phyloP scores from a whole-genome alignment of 2,888 invertebrate species.

The Rugalucina vietnamica region DNA sequence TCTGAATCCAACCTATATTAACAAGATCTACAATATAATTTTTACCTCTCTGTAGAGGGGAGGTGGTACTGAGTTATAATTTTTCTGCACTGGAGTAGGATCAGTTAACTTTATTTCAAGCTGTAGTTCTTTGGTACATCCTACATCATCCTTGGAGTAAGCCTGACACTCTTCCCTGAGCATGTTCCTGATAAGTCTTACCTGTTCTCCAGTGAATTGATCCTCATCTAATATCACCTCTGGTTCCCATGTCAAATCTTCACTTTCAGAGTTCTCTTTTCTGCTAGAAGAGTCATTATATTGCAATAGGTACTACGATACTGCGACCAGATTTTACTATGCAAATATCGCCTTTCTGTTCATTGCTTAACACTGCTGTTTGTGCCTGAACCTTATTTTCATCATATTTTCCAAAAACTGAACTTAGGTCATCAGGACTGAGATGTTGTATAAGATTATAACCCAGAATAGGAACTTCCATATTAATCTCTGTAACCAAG shows the following conservation, averaged over 20 bases:
- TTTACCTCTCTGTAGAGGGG: slow-evolving; percentile 61
- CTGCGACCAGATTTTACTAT: not conserved
- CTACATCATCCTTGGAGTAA: slow-evolving; percentile 57
- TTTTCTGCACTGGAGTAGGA: slow-evolving; percentile 42
- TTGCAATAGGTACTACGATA: not conserved
- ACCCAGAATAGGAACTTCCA: slow-evolving; percentile 27
- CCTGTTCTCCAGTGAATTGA: slow-evolving; percentile 19
- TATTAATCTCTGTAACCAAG: slow-evolving; percentile 11
- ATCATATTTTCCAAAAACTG: slow-evolving; percentile 8
- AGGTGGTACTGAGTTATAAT: slow-evolving; percentile 55
- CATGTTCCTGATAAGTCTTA: slow-evolving; percentile 27
- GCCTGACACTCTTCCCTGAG: slow-evolving; percentile 46
- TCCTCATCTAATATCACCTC: slow-evolving; percentile 11
- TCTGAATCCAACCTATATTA: slow-evolving; percentile 43
- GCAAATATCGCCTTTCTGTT: slow-evolving; percentile 19
- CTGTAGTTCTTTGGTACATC: slow-evolving; percentile 39
- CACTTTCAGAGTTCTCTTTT: not conserved
- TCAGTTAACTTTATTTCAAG: slow-evolving; percentile 56
- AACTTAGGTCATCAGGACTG: not conserved
- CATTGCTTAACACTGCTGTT: not conserved
- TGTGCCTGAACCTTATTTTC: not conserved
- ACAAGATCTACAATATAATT: slow-evolving; percentile 42
- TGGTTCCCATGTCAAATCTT: slow-evolving; percentile 19
- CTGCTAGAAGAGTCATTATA: not conserved
- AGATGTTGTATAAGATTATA: slow-evolving; percentile 29